Base-by-base conservation (phyloP, 2,797 vertebrate genomes). In the Mormyrops attenuatus region DNA sequence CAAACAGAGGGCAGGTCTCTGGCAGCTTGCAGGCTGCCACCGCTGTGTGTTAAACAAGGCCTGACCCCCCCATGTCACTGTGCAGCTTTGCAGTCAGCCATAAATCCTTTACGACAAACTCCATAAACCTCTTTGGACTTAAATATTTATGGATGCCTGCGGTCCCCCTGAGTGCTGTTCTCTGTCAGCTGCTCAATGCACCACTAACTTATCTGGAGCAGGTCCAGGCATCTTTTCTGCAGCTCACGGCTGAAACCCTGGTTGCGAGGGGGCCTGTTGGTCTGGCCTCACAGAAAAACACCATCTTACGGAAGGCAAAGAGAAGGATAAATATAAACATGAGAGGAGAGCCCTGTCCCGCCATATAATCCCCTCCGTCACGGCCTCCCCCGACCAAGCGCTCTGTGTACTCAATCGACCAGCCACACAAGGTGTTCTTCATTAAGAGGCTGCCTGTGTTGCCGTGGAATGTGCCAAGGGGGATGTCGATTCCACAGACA, bases 61-160 rank as follows among this genome's bases (percentile, higher is more conserved):
- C 90, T 90, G 91, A 91, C 73, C 73, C 5, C 13, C 88, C 44
- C 92, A 93, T 89, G 93, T 93, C 93, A 93, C 94, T 94, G 93
- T 94, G 93, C 92, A 93, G 94, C 94, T 95, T 92, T 94, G 93
- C 91, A 93, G 92, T 90, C 93, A 89, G 88, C 94, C 92, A 95
- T 96, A 96, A 96, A 96, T 96, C 94, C 93, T 95, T 95, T 94
- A 95, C 92, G 91, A 94, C 94, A 94, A 94, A 95, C 94, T 95
- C 94, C 91, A 95, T 94, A 95, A 95, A 96, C 93, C 93, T 95
- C 94, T 94, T 93, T 90, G 92, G 93, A 92, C 90, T 92, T 93
- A 94, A 95, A 95, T 95, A 96, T 96, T 96, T 96, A 95, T 95
- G 92, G 93, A 94, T 93, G 93, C 91, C 93, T 95, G 95, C 89